Percentiles rank a stretch among this genome's conserved stretches.
phyloP scores from a whole-genome alignment of 2,113 vertebrate genomes.

The Toxotes chatareus region DNA sequence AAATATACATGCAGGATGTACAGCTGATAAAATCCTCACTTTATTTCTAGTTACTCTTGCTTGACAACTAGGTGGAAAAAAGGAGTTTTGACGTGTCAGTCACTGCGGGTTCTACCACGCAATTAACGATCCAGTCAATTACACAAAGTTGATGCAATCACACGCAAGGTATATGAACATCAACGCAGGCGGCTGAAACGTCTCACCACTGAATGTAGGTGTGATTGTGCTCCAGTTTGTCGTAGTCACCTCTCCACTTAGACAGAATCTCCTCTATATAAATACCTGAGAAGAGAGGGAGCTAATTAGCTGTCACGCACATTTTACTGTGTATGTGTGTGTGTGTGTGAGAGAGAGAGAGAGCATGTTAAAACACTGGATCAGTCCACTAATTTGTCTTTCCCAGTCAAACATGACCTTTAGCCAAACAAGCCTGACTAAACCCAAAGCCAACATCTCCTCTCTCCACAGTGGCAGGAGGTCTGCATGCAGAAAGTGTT shows the following conservation, averaged over 20 bases:
- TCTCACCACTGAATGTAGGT: slow-evolving; percentile 99
- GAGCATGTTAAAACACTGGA: slow-evolving; percentile 40
- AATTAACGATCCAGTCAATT: neutral
- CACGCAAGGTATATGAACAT: neutral
- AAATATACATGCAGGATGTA: neutral
- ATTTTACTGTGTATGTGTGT: slow-evolving; percentile 9
- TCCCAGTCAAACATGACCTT: slow-evolving; percentile 60
- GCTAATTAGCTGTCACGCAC: slow-evolving; percentile 11
- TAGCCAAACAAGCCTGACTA: slow-evolving; percentile 43
- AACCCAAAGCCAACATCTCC: slow-evolving; percentile 40
- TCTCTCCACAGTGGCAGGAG: slow-evolving; percentile 10
- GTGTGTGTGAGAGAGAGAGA: neutral
- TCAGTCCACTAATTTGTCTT: slow-evolving; percentile 49
- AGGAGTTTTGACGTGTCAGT: neutral
- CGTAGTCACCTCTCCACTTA: slow-evolving; percentile 97
- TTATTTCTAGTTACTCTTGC: neutral
- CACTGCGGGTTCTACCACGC: neutral
- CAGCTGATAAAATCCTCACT: neutral
- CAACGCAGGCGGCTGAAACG: neutral
- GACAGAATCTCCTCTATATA: slow-evolving; percentile 97
- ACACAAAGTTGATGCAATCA: neutral
- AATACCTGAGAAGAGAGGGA: slow-evolving; percentile 86
- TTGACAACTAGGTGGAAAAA: neutral
- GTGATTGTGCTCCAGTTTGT: slow-evolving; percentile 98
- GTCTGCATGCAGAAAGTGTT: neutral